Base-by-base conservation (phyloP, 1,140 invertebrate genomes). In the Drosophila ogumai region DNA sequence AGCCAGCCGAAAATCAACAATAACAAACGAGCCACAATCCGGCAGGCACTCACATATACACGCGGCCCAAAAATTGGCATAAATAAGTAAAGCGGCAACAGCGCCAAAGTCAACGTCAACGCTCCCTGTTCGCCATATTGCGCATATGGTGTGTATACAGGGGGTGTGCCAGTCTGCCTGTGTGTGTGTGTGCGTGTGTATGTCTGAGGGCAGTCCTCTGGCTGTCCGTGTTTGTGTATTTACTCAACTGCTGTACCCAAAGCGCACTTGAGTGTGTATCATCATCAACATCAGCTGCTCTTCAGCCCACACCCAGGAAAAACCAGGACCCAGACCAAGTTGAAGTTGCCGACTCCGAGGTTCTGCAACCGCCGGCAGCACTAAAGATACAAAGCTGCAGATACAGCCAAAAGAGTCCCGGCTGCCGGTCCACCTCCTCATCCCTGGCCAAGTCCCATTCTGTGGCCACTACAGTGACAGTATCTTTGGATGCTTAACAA, bases 401-500 rank as follows among this genome's bases (percentile, higher is more conserved):
- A 88, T 90, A 84, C 67, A 72, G 52, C 31, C 50, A 43, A 43
- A 60, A 65, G 66, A 75, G 71, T 75, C 59, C 49, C 31, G 41
- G 40, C 59, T 13, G 19, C 22, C 6, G 13, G 12, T 32, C 59
- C 54, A 13, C 9, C 36, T n/a, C 19, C 34, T 25, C 54, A n/a
- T 36, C 10, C 46, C 58, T 25, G 34, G 19, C 60, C 54, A 34
- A 17, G 13, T 63, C 38, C 66, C 52, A 72, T 49, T 73, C 68
- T 73, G 69, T 71, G 64, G 67, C 87, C 82, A 84, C 76, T 74
- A 91, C 82, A 91, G 82, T 87, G 87, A 91, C 87, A 91, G 87
- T 91, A 91, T 91, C 87, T 91, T 91, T 82, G 81, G 68, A 82
- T 90, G 87, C 78, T 91, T 91, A 91, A 91, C 87, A 91, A 85